phyloP scores from a whole-genome alignment of 92 coral and sea anemone genomes.

The Phenganax subtilis region DNA sequence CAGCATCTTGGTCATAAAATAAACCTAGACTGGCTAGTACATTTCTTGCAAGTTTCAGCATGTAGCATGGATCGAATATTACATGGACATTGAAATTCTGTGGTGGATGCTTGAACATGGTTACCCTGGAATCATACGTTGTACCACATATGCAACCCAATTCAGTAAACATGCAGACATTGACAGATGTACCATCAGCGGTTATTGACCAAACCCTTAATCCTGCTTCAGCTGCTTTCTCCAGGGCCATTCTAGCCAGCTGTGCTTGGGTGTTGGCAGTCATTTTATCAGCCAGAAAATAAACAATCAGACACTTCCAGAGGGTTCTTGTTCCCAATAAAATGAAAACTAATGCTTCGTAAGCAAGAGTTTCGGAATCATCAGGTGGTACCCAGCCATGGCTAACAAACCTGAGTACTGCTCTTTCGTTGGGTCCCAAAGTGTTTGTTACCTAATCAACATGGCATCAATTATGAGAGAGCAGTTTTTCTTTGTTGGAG shows the following conservation, averaged over 20 bases:
- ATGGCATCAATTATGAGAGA: background rate
- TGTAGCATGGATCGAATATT: background rate
- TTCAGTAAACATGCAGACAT: background rate
- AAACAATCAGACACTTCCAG: background rate
- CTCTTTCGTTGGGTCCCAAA: background rate
- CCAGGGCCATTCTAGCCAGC: background rate
- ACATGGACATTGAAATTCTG: background rate
- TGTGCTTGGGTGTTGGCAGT: background rate
- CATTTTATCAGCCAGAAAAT: background rate
- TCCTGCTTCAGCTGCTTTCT: background rate
- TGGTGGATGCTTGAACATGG: background rate
- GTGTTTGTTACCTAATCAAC: background rate
- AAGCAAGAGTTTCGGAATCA: background rate
- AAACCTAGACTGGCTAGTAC: too few relatives aligned
- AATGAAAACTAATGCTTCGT: background rate
- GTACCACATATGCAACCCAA: background rate
- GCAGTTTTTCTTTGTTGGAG: background rate
- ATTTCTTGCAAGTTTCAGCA: too few relatives aligned
- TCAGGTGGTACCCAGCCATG: background rate
- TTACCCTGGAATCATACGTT: background rate
- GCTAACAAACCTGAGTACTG: background rate
- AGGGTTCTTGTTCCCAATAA: background rate
- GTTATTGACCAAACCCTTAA: background rate
- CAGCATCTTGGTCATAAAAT: too few relatives aligned
- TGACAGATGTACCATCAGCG: background rate